Conservation (phyloP, 2,888 invertebrate species). For the Sericinus montela region DNA sequence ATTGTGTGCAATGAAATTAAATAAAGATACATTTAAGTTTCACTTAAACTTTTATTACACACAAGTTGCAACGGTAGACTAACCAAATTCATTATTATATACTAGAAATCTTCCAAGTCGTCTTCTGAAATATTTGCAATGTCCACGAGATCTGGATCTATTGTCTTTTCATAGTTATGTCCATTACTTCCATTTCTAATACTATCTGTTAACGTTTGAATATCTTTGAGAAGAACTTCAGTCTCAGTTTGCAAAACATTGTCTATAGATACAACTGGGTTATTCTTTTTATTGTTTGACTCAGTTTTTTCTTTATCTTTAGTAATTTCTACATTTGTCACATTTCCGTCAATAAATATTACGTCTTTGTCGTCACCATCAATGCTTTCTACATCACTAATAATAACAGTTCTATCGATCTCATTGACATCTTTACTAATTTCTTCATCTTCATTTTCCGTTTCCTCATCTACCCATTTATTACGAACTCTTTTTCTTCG, state of each 20-base stretch:
- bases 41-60: background rate
- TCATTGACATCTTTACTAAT: no score
- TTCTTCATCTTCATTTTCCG: no score
- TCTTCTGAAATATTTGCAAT: constrained; percentile 32
- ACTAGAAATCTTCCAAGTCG: constrained; percentile 53
- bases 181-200: constrained; percentile 4
- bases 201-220: background rate
- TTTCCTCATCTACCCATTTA: no score
- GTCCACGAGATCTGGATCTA: constrained; percentile 22
- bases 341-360: background rate
- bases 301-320: background rate
- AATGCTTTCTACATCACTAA: background rate
- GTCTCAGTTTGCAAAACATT: background rate
- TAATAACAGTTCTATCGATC: no score
- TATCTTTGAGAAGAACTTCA: background rate
- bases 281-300: background rate
- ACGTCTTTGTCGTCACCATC: background rate
- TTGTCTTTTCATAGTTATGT: constrained; percentile 22
- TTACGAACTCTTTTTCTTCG: no score
- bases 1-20: no score
- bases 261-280: background rate
- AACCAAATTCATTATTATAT: background rate
- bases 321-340: no score
- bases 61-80: background rate
- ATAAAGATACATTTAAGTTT: background rate